Evolutionary conservation across 2,797 vertebrate genomes (phyloP).

Genomic region (Toxotes lorentzi): DNA sequence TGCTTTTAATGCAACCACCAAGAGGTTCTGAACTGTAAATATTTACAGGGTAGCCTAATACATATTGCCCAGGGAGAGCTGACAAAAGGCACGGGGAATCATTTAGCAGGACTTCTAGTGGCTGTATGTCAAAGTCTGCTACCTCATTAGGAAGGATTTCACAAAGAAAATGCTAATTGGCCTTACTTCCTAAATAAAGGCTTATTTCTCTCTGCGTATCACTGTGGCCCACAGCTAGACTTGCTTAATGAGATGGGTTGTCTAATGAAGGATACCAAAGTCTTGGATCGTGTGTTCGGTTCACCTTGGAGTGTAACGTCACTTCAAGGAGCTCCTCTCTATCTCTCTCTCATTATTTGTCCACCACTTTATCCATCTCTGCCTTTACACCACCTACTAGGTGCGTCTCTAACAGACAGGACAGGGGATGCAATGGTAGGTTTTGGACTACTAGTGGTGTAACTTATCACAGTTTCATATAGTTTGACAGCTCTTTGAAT

Average conservation of each 20-base stretch:
- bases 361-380: conserved; percentile 29
- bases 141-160: conserved; percentile 74
- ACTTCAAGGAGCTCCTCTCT: conserved; percentile 48
- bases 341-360: conserved; percentile 48
- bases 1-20: conserved; percentile 32
- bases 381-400: conserved; percentile 1
- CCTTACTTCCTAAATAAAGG: conserved; percentile 72
- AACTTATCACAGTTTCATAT: conserved; percentile 23
- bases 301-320: conserved; percentile 58
- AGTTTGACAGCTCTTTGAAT: conserved; percentile 59
- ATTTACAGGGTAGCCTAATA: conserved; percentile 45
- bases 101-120: conserved; percentile 64
- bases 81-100: conserved; percentile 53
- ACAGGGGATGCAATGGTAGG: conserved; percentile 23
- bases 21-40: conserved; percentile 55
- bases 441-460: conserved; percentile 10
- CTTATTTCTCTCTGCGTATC: conserved; percentile 56
- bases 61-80: conserved; percentile 38
- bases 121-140: conserved; percentile 61
- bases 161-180: conserved; percentile 79
- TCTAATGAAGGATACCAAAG: conserved; percentile 72
- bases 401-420: conserved; percentile 27
- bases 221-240: conserved; percentile 48
- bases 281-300: conserved; percentile 46
- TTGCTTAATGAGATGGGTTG: conserved; percentile 72